Evolutionary conservation across 2,888 invertebrate species (phyloP).

Genomic region (Entomobrya proxima): DNA sequence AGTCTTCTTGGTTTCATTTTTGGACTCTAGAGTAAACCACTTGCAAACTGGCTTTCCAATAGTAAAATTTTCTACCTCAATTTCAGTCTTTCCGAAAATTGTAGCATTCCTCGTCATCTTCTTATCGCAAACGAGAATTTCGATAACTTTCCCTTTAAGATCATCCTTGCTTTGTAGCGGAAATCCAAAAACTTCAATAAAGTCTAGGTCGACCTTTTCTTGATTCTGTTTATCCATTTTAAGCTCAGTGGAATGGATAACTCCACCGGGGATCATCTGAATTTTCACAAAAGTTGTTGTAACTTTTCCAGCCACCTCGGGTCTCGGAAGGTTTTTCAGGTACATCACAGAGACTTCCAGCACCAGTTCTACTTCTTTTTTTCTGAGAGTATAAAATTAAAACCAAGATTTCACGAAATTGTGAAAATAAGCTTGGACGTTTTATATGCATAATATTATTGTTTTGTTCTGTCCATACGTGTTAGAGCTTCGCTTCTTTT

Average conservation of each 20-base stretch:
- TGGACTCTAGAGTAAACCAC: slow-evolving; percentile 59
- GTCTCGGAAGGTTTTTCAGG: slow-evolving; percentile 65
- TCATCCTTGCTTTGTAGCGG: slow-evolving; percentile 19
- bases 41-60: slow-evolving; percentile 61
- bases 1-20: background rate
- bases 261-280: slow-evolving; percentile 49
- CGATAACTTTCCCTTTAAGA: slow-evolving; percentile 48
- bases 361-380: slow-evolving; percentile 29
- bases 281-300: slow-evolving; percentile 70
- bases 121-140: slow-evolving; percentile 71
- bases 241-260: slow-evolving; percentile 66
- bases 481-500: background rate
- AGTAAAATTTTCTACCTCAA: slow-evolving; percentile 44
- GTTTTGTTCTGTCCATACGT: slow-evolving; percentile 19
- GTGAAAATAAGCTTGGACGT: too few species aligned
- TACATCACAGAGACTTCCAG: slow-evolving; percentile 69
- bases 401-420: background rate
- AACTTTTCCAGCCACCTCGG: background rate
- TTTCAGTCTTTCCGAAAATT: slow-evolving; percentile 59
- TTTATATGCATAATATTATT: too few species aligned
- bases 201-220: slow-evolving; percentile 55
- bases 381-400: background rate
- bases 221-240: slow-evolving; percentile 57
- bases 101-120: slow-evolving; percentile 70
- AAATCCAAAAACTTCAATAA: slow-evolving; percentile 69